Percentiles rank a stretch among this genome's conserved stretches.
These are phyloP conservation scores for Gambusia holbrooki DNA, from an alignment of 2,113 vertebrate genomes.

Conservation along the genomic window DNA sequence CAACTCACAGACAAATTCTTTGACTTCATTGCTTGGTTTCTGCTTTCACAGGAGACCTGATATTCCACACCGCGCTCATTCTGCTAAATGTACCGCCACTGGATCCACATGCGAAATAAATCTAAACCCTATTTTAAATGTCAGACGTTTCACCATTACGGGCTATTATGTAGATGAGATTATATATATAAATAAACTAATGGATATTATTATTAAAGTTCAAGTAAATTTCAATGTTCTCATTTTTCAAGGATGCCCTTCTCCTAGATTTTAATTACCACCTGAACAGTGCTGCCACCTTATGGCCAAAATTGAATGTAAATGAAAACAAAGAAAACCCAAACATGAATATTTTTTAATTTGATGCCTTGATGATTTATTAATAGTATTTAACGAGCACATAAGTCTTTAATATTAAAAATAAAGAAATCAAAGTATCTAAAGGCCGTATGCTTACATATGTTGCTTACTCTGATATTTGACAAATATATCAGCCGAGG, in stretches of 20 bases:
- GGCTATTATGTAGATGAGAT: no score
- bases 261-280: not conserved
- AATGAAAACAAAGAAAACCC: not conserved
- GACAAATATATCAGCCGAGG: not conserved
- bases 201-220: no score
- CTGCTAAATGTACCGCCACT: no score
- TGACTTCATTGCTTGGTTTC: no score
- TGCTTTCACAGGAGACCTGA: no score
- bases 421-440: not conserved
- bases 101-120: no score
- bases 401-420: not conserved
- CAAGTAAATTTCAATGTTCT: not conserved
- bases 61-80: no score
- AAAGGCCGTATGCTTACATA: not conserved
- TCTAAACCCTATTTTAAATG: no score
- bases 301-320: not conserved
- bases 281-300: slow-evolving; percentile 1
- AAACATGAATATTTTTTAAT: not conserved
- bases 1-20: no score
- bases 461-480: not conserved
- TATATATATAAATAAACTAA: no score
- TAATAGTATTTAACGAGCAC: not conserved
- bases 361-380: not conserved
- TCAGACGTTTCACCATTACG: no score
- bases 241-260: not conserved